Percentiles rank a stretch among this genome's conserved stretches.
phyloP scores from a whole-genome alignment of 2,797 vertebrate species.

The Lophotriccus pileatus region DNA sequence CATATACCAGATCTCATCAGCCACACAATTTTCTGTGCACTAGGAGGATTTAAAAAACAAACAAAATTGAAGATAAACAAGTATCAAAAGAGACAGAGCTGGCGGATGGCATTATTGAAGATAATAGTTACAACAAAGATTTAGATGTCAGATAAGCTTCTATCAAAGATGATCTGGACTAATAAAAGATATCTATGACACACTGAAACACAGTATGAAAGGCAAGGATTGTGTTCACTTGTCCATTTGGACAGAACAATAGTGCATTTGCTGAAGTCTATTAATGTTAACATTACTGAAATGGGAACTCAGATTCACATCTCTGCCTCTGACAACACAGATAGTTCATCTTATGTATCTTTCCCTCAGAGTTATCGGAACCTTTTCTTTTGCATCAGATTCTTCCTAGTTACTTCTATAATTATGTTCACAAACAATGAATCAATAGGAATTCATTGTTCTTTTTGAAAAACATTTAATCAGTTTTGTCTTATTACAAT shows the following conservation, averaged over 20 bases:
- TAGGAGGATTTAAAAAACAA: background rate
- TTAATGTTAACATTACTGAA: background rate
- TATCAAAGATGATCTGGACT: background rate
- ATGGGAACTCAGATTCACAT: background rate
- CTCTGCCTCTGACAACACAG: background rate
- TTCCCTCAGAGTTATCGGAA: background rate
- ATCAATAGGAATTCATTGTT: background rate
- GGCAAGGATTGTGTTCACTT: background rate
- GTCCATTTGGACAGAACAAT: background rate
- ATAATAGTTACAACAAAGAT: background rate
- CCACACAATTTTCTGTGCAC: background rate
- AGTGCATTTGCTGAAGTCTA: background rate
- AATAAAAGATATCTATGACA: background rate
- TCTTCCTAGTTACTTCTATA: background rate
- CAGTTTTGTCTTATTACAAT: background rate
- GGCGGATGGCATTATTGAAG: background rate
- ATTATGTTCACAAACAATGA: background rate
- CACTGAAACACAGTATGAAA: background rate
- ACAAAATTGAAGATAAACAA: background rate
- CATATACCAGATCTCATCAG: background rate
- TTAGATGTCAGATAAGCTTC: background rate
- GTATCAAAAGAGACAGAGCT: background rate
- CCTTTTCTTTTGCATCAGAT: background rate
- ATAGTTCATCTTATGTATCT: background rate
- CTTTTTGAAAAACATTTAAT: background rate